Conservation (phyloP, 2,113 vertebrate species). For the Stercorarius parasiticus region DNA sequence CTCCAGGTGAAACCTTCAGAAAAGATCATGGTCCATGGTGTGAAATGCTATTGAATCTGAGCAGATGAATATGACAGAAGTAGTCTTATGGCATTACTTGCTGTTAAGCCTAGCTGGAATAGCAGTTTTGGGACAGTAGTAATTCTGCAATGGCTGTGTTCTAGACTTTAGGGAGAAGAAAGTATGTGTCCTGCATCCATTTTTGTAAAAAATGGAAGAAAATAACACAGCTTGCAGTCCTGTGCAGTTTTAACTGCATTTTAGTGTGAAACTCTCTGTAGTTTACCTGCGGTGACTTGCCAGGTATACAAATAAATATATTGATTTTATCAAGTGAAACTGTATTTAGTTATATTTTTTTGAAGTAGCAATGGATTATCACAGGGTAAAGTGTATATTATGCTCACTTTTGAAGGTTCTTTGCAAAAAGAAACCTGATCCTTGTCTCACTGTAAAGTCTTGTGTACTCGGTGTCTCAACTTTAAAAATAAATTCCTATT, state of each 20-base stretch:
- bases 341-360: background rate
- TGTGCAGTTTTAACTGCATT: background rate
- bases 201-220: background rate
- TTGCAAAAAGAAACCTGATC: background rate
- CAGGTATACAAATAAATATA: background rate
- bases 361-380: background rate
- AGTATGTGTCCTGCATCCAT: background rate
- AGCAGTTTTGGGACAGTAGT: background rate
- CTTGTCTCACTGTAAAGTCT: background rate
- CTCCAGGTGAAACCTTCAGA: constrained; percentile 28
- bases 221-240: background rate
- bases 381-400: background rate
- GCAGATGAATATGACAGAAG: background rate
- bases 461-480: background rate
- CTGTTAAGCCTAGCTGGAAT: background rate
- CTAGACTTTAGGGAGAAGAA: background rate
- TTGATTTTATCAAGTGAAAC: background rate
- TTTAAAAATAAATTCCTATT: background rate
- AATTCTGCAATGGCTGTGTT: background rate
- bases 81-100: background rate
- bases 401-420: background rate
- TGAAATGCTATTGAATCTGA: constrained; percentile 13
- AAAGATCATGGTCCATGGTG: constrained; percentile 6
- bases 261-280: background rate
- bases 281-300: background rate